Percentiles rank a stretch among this genome's conserved stretches.
These are phyloP conservation scores for Cryptotis parvus DNA, from an alignment of 2,113 vertebrate genomes.

Conservation along the genomic window DNA sequence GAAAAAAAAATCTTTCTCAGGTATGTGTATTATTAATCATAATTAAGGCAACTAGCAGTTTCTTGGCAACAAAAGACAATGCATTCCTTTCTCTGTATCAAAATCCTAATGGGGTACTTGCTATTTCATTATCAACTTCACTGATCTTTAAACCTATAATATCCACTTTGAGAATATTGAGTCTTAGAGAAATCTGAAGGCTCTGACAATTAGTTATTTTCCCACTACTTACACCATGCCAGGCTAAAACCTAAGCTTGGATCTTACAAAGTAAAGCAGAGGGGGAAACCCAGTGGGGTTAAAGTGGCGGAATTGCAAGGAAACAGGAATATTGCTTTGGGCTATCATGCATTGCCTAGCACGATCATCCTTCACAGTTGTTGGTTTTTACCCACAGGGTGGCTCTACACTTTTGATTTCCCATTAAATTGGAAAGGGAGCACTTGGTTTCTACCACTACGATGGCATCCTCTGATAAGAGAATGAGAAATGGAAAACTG, in stretches of 20 bases:
- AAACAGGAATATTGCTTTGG: not conserved
- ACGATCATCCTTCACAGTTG: constrained; percentile 68
- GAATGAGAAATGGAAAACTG: constrained; percentile 44
- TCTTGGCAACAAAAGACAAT: constrained; percentile 89
- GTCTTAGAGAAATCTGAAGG: constrained; percentile 78
- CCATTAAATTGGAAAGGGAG: constrained; percentile 73
- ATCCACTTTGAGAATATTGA: constrained; percentile 74
- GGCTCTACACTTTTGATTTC: constrained; percentile 66
- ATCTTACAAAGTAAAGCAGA: constrained; percentile 29
- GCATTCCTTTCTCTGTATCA: constrained; percentile 83
- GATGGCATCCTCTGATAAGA: constrained; percentile 60
- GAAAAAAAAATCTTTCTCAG: constrained; percentile 85
- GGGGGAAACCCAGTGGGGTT: not conserved
- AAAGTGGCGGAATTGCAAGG: constrained; percentile 44
- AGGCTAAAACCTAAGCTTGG: not conserved
- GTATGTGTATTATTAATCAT: constrained; percentile 94
- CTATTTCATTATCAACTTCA: constrained; percentile 81
- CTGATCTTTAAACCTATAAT: constrained; percentile 79
- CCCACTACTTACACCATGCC: constrained; percentile 18
- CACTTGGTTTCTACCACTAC: constrained; percentile 56
- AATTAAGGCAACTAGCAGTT: constrained; percentile 98
- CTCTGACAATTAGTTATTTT: constrained; percentile 67
- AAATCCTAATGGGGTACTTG: constrained; percentile 90
- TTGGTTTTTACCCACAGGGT: constrained; percentile 62
- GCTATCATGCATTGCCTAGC: constrained; percentile 60